phyloP scores from a whole-genome alignment of 2,797 vertebrate species.

The Limnodromus scolopaceus region DNA sequence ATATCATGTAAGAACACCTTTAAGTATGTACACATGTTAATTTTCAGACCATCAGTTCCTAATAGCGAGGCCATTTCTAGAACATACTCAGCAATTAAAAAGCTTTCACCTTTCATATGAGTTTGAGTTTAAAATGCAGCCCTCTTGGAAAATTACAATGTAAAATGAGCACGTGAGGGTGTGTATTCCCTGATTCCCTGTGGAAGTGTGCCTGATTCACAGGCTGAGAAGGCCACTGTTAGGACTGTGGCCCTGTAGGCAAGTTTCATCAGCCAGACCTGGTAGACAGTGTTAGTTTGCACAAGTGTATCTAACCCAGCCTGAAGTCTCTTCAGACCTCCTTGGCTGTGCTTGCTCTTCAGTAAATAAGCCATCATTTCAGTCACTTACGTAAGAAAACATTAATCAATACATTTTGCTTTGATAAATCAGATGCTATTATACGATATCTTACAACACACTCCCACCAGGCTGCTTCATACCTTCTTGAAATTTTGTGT shows the following conservation, averaged over 20 bases:
- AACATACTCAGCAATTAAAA: neutral
- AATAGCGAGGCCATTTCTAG: constrained; percentile 2
- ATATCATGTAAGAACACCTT: neutral
- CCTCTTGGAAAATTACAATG: neutral
- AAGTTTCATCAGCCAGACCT: neutral
- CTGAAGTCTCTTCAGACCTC: neutral
- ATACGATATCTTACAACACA: neutral
- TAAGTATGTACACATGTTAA: neutral
- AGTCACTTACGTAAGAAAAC: neutral
- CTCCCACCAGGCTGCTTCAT: neutral
- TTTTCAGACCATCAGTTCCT: constrained; percentile 6
- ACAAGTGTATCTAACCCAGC: neutral
- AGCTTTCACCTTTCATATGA: neutral
- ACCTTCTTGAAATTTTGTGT: neutral
- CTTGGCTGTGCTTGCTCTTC: neutral
- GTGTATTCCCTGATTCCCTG: neutral
- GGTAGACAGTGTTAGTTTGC: neutral
- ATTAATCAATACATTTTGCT: neutral
- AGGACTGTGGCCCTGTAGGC: neutral
- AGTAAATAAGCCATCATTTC: neutral
- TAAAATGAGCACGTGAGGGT: neutral
- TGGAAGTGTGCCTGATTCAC: neutral
- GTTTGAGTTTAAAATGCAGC: neutral
- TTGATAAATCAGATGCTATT: neutral
- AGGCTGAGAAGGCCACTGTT: neutral